Evolutionary conservation across 2,113 vertebrate species (phyloP).

Genomic region (Phalacrocorax carbo): DNA sequence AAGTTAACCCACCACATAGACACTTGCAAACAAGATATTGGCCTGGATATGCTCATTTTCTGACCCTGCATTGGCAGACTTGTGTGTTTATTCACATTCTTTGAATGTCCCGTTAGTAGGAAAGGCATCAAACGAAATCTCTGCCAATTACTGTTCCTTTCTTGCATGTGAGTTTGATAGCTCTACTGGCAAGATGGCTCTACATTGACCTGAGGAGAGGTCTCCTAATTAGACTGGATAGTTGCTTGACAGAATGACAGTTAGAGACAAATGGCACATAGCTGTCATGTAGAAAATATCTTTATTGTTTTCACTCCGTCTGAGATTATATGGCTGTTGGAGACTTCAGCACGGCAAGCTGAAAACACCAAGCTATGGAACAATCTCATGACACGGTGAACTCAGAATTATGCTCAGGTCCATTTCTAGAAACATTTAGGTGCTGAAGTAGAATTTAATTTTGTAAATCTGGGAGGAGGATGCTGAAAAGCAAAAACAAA

Average conservation of each 20-base stretch:
- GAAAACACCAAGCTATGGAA: neutral
- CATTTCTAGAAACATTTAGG: neutral
- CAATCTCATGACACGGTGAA: neutral
- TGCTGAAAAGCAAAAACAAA: neutral
- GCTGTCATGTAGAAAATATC: neutral
- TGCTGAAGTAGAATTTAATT: neutral
- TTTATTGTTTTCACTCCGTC: neutral
- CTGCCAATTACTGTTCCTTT: neutral
- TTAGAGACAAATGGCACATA: neutral
- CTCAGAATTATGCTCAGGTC: neutral
- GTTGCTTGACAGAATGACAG: neutral
- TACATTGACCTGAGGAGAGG: neutral
- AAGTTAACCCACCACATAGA: neutral
- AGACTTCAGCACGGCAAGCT: neutral
- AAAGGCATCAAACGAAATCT: neutral
- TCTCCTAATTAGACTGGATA: neutral
- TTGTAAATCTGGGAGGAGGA: neutral
- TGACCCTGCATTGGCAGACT: neutral
- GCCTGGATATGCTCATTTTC: neutral
- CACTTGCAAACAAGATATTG: neutral
- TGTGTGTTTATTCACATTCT: neutral
- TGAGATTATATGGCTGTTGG: neutral
- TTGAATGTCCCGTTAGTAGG: neutral
- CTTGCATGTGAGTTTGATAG: neutral
- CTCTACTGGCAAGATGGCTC: neutral